Percentiles rank a stretch among this genome's conserved stretches.
Conservation (phyloP, 1,140 invertebrate species). For the Phymorhynchus buccinoides region DNA sequence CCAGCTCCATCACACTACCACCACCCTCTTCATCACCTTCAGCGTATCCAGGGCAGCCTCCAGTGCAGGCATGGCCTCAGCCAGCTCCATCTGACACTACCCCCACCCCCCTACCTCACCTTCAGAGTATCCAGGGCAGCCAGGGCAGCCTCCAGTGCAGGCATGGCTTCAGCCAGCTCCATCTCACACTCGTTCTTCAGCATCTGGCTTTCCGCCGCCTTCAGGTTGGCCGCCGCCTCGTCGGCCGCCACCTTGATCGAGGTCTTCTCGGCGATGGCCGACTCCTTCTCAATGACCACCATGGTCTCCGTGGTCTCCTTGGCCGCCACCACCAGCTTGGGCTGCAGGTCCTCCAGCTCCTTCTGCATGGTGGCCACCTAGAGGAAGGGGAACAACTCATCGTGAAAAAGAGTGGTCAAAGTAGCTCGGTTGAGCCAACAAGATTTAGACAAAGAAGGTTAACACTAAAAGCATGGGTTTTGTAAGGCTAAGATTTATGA, state of each 20-base stretch:
- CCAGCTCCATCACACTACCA: too few relatives aligned
- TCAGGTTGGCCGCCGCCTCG: slow-evolving; percentile 73
- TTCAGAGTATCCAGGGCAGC: slow-evolving; percentile 73
- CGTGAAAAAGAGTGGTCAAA: too few relatives aligned
- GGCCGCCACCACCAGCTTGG: slow-evolving; percentile 69
- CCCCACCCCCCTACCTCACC: slow-evolving; percentile 48
- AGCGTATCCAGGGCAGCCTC: slow-evolving; percentile 67
- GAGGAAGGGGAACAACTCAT: neutral
- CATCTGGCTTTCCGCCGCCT: slow-evolving; percentile 78
- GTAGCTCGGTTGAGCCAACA: too few relatives aligned
- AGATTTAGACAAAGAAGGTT: too few relatives aligned
- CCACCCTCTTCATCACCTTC: slow-evolving; percentile 80
- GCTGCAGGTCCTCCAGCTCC: slow-evolving; percentile 72
- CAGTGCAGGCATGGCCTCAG: slow-evolving; percentile 73
- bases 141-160: slow-evolving; percentile 73
- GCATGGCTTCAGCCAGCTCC: slow-evolving; percentile 73
- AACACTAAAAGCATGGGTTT: too few relatives aligned
- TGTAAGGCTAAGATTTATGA: too few relatives aligned
- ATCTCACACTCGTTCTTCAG: slow-evolving; percentile 80
- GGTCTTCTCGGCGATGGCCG: slow-evolving; percentile 67
- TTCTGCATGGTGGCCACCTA: slow-evolving; percentile 81
- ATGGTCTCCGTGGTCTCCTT: slow-evolving; percentile 82
- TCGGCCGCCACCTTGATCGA: slow-evolving; percentile 70
- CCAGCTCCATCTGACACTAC: slow-evolving; percentile 73
- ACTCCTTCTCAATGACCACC: slow-evolving; percentile 79